Evolutionary conservation across 2,888 invertebrate genomes (phyloP), one percentile per base, ranked within the genome.

Genomic region (Leptopilina drosophilae): DNA sequence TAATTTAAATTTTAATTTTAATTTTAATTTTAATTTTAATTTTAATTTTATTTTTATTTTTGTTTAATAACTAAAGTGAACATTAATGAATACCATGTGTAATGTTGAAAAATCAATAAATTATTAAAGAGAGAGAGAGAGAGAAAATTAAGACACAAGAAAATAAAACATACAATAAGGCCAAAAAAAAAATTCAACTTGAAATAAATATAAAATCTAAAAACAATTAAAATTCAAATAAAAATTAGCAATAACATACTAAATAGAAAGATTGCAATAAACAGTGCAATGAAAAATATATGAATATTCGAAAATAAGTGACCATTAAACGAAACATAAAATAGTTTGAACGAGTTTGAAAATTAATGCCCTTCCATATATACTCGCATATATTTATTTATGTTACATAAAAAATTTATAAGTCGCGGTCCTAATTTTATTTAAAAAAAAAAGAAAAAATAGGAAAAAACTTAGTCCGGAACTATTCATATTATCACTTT

Each of bases 401-500:
- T 20, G 62, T 62, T 62, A 8, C 62, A 62, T 62, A 62, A 62
- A 62, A 33, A 4, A 33, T 33, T 20, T 20, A 62, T 62, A 62
- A 62, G 15, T 62, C 9, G 20, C 9, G 20, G 62, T 62, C 15
- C 62, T 62, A 62, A 62, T 62, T 62, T 20, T 11, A 49, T 49
- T 49, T 0, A 49, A 49, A 49, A 49, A 49, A 49, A 49, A 49
- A 49, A 49, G 7, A 49, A 11, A 49, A 7, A 0, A 42, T 7
- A 42, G n/a, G n/a, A 42, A 42, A 49, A 26, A 69, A 69, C 33
- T 33, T 49, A 26, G n/a, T 69, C 49, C 26, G 53, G 53, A 26
- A 53, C 53, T 53, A 69, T 49, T 26, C 49, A 69, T 53, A 69
- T 53, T 69, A 40, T 8, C 14, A 69, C 69, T 69, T 69, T 69